Percentiles rank a stretch among this genome's conserved stretches.
phyloP scores from a whole-genome alignment of 2,888 invertebrate genomes.

The Drosophila mettleri region DNA sequence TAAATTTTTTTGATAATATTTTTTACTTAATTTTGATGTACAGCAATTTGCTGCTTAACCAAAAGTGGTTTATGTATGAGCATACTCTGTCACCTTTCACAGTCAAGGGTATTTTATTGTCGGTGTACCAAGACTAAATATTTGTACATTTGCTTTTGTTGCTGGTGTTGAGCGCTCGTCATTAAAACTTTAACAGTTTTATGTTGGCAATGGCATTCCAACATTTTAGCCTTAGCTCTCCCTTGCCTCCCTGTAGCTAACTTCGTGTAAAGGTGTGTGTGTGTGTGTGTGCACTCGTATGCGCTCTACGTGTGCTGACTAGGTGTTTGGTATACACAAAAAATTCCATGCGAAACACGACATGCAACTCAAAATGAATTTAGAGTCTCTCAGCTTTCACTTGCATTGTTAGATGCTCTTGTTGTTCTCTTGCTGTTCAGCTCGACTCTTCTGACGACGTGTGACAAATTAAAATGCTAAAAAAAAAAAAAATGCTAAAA shows the following conservation, averaged over 20 bases:
- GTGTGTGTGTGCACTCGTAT: conserved; percentile 5
- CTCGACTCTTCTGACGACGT: conserved; percentile 24
- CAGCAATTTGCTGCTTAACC: too few relatives aligned
- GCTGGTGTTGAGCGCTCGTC: conserved; percentile 49
- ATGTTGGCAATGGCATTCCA: conserved; percentile 62
- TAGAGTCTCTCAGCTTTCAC: conserved; percentile 63
- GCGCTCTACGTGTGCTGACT: conserved; percentile 3
- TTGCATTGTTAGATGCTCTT: conserved; percentile 19
- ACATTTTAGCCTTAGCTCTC: conserved; percentile 59
- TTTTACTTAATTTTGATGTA: too few relatives aligned
- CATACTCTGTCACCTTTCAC: neutral
- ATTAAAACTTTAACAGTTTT: conserved; percentile 77
- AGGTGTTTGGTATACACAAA: conserved; percentile 40
- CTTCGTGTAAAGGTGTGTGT: neutral
- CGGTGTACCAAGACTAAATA: neutral
- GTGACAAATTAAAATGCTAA: conserved; percentile 69
- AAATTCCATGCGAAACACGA: conserved; percentile 53
- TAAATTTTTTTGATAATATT: too few relatives aligned
- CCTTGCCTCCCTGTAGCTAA: conserved; percentile 20
- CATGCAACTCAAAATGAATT: conserved; percentile 66
- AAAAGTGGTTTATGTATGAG: too few relatives aligned
- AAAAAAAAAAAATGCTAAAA: conserved; percentile 46
- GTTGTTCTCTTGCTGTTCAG: neutral
- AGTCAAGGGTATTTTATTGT: neutral
- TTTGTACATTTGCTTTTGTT: conserved; percentile 8